phyloP scores from a whole-genome alignment of 2,797 vertebrate genomes.

The Falco cherrug region DNA sequence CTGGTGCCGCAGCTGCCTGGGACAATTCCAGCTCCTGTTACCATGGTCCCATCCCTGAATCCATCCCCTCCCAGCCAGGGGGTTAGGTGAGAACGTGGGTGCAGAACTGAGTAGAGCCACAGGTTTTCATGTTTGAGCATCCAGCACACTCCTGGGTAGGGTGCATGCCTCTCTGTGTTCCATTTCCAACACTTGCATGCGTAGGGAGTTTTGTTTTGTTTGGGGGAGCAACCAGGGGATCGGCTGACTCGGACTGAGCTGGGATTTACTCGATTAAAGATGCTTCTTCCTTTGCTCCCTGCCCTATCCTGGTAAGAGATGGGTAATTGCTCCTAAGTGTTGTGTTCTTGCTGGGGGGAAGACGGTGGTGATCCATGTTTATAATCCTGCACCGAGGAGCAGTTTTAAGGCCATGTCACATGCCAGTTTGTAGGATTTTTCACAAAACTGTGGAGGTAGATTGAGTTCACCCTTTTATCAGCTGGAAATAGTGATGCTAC shows the following conservation, averaged over 20 bases:
- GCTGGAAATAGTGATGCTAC: neutral
- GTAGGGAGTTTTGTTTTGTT: rapidly evolving
- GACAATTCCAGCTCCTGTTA: neutral
- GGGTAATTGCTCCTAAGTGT: neutral
- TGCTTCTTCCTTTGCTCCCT: neutral
- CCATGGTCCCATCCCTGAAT: neutral
- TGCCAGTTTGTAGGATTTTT: neutral
- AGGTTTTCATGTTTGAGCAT: neutral
- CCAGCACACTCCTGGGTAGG: neutral
- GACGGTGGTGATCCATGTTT: neutral
- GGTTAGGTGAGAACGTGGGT: neutral
- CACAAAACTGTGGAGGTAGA: neutral
- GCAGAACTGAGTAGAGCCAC: neutral
- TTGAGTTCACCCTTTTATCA: neutral
- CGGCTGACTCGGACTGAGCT: neutral
- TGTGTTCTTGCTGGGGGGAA: neutral
- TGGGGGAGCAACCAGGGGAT: neutral
- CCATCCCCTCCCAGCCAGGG: rapidly evolving
- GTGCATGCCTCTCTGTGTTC: neutral
- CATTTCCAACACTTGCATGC: rapidly evolving
- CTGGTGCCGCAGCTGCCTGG: neutral
- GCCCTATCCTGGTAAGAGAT: neutral
- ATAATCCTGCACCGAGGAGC: neutral
- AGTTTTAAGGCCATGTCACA: neutral
- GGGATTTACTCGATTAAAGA: neutral